Percentiles rank a stretch among this genome's conserved stretches.
phyloP scores from a whole-genome alignment of 1,140 invertebrate genomes.

The Latrodectus geometricus region DNA sequence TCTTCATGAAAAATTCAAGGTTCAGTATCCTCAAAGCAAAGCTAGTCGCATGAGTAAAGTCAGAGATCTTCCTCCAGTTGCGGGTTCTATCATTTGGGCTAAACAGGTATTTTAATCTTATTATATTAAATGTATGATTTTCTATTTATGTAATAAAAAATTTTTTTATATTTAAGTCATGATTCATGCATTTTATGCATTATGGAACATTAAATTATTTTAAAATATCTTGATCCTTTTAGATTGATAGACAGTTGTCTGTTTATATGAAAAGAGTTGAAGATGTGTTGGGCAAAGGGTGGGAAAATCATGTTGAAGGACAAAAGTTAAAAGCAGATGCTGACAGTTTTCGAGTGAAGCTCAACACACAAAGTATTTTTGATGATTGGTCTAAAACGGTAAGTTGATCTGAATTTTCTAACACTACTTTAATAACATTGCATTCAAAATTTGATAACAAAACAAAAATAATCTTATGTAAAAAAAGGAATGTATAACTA shows the following conservation, averaged over 20 bases:
- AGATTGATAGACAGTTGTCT: conserved; percentile 96
- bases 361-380: conserved; percentile 96
- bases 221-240: conserved; percentile 31
- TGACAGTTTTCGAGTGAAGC: conserved; percentile 94
- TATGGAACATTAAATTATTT: too few species aligned
- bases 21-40: conserved; percentile 93
- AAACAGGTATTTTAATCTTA: conserved; percentile 76
- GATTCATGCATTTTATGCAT: too few species aligned
- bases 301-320: conserved; percentile 99
- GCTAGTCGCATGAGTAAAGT: conserved; percentile 89
- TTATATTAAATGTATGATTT: too few species aligned
- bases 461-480: too few species aligned
- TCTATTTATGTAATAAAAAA: neutral
- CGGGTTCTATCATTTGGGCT: conserved; percentile 98
- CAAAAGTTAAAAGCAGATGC: conserved; percentile 98
- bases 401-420: neutral
- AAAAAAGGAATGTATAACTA: too few species aligned
- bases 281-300: conserved; percentile 97
- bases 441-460: too few species aligned
- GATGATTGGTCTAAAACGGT: conserved; percentile 94
- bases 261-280: conserved; percentile 96
- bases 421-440: too few species aligned
- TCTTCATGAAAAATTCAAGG: conserved; percentile 98
- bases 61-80: conserved; percentile 94
- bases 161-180: too few species aligned